phyloP scores from a whole-genome alignment of 2,113 vertebrate genomes.

The Candoia aspera region DNA sequence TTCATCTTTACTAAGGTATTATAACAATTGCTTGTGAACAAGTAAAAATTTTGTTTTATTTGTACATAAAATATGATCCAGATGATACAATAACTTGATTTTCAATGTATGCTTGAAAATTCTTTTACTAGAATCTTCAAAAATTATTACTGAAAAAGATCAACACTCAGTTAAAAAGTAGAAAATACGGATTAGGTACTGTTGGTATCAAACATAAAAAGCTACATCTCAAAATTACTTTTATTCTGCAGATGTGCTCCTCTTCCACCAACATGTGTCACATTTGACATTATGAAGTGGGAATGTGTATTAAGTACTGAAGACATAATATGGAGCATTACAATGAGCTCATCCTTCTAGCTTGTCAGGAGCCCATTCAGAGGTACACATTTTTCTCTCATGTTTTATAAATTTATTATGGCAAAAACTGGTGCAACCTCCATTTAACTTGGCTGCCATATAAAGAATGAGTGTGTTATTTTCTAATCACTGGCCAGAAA shows the following conservation, averaged over 20 bases:
- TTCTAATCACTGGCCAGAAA: not conserved
- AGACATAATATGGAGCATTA: not conserved
- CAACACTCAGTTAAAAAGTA: not conserved
- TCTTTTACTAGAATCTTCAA: not conserved
- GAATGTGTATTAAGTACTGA: not conserved
- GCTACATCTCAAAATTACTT: not conserved
- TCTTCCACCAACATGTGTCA: not conserved
- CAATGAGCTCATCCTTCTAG: not conserved
- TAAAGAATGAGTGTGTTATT: not conserved
- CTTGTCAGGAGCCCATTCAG: too few species aligned
- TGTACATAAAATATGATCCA: not conserved
- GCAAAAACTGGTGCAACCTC: not conserved
- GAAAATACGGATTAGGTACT: not conserved
- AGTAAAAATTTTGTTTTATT: not conserved
- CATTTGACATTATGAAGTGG: not conserved
- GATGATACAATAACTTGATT: not conserved
- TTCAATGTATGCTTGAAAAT: not conserved
- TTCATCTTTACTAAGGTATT: too few species aligned
- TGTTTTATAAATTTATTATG: not conserved
- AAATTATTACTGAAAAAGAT: not conserved
- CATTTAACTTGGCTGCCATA: not conserved
- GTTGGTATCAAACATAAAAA: slow-evolving; percentile 10
- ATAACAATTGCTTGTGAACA: not conserved
- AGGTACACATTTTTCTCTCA: not conserved
- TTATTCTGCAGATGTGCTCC: not conserved